A percentile compares a stretch with the other conserved stretches of the same genome.
Conservation (phyloP, 2,113 vertebrate genomes). For the Calonectris borealis region DNA sequence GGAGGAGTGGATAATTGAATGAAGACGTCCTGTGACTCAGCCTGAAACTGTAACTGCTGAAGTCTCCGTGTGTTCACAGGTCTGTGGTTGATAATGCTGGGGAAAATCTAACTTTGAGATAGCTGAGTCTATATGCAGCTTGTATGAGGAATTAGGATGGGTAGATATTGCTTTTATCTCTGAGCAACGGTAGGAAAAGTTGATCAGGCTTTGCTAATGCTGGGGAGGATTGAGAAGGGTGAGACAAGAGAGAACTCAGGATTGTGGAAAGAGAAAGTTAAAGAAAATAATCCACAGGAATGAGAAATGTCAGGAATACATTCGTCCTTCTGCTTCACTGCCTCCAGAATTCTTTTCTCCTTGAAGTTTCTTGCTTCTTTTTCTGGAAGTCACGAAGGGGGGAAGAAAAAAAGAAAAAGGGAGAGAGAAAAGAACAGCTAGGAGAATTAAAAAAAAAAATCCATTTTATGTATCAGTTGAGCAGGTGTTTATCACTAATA, state of each 20-base stretch:
- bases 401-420: not conserved
- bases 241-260: not conserved
- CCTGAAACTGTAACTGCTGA: not conserved
- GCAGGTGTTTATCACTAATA: not conserved
- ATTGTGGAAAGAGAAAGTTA: not conserved
- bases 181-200: not conserved
- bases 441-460: not conserved
- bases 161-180: not conserved
- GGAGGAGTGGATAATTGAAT: not conserved
- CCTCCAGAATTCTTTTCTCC: slow-evolving; percentile 52
- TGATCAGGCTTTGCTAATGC: slow-evolving; percentile 32
- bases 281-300: slow-evolving; percentile 12
- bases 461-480: not conserved
- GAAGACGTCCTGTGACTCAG: not conserved
- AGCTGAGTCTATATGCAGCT: not conserved
- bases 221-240: not conserved
- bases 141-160: not conserved
- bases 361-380: slow-evolving; percentile 58
- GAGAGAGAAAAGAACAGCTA: not conserved
- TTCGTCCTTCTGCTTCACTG: slow-evolving; percentile 19
- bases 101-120: not conserved
- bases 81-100: not conserved
- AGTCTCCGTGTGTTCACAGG: not conserved
- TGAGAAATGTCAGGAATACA: slow-evolving; percentile 10
- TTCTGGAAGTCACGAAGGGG: slow-evolving; percentile 43